These are phyloP conservation scores for Cataglyphis hispanica DNA, from an alignment of 1,140 invertebrate species.

Conservation along the genomic window DNA sequence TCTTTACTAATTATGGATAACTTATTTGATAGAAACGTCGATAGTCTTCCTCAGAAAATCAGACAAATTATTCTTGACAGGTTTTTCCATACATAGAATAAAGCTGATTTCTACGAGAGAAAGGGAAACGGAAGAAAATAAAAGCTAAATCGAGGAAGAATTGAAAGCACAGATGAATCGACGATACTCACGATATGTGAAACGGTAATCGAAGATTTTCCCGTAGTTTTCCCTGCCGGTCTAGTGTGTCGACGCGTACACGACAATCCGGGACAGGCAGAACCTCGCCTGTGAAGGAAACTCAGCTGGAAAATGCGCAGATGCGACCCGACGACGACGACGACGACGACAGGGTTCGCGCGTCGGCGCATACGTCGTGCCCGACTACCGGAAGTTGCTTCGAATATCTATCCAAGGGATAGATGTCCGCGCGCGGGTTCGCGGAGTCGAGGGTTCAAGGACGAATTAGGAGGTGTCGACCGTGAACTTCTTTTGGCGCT, in stretches of 20 bases:
- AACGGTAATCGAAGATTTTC: conserved; percentile 45
- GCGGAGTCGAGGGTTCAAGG: conserved; percentile 65
- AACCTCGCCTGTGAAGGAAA: conserved; percentile 79
- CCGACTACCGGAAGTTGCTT: conserved; percentile 67
- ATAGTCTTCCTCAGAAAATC: neutral
- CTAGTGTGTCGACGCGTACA: conserved; percentile 63
- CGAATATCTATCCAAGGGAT: conserved; percentile 54
- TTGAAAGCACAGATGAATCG: neutral
- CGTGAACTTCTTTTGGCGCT: conserved; percentile 66
- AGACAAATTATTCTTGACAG: conserved; percentile 37
- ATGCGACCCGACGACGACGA: conserved; percentile 65
- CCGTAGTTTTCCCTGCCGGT: conserved; percentile 61
- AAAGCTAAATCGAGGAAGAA: neutral
- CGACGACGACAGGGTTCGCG: conserved; percentile 31
- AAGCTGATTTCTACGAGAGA: neutral
- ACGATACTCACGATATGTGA: conserved; percentile 71
- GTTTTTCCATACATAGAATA: neutral
- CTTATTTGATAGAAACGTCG: conserved; percentile 7
- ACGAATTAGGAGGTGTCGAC: conserved; percentile 59
- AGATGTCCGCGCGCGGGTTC: conserved; percentile 23
- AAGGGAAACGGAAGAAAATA: neutral
- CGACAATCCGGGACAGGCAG: conserved; percentile 74
- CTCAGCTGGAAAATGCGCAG: conserved; percentile 79
- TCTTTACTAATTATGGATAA: neutral
- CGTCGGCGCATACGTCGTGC: conserved; percentile 65